A percentile compares a stretch with the other conserved stretches of the same genome.
These are phyloP conservation scores for Clepsis dumicolana DNA, from an alignment of 2,888 invertebrate genomes.

Conservation along the genomic window DNA sequence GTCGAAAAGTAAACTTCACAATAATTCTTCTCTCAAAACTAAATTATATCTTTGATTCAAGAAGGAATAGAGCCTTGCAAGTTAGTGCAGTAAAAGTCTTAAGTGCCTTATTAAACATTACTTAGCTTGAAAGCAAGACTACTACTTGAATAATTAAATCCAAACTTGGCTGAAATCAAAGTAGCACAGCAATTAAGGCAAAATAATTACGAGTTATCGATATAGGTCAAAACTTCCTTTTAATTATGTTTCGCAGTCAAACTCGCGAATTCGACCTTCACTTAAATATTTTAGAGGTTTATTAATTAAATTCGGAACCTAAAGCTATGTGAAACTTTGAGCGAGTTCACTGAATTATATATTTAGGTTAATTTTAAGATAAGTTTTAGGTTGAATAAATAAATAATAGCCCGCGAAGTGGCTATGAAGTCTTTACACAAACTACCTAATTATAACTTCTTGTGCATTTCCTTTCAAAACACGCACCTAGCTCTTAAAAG, in stretches of 20 bases:
- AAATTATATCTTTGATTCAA: no score
- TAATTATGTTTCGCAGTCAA: constrained; percentile 18
- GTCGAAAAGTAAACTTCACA: no score
- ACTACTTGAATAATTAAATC: constrained; percentile 20
- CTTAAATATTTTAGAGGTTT: constrained; percentile 1
- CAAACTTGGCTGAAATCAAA: constrained; percentile 13
- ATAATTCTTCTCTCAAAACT: no score
- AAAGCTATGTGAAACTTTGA: background rate
- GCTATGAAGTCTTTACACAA: background rate
- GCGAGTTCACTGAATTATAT: background rate
- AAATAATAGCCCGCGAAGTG: background rate
- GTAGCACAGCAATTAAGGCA: constrained; percentile 12
- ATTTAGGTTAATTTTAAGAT: background rate
- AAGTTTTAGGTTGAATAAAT: background rate
- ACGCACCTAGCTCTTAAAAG: no score
- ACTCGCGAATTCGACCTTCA: background rate
- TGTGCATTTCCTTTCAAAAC: background rate
- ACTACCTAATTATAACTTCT: background rate
- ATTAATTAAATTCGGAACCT: constrained; percentile 1
- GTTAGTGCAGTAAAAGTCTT: background rate
- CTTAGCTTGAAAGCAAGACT: background rate
- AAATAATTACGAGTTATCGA: constrained; percentile 22
- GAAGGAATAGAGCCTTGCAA: no score
- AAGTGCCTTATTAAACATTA: background rate
- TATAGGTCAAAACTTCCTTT: constrained; percentile 17